Base-by-base conservation (phyloP, 2,797 vertebrate species). In the Anguilla marmorata region DNA sequence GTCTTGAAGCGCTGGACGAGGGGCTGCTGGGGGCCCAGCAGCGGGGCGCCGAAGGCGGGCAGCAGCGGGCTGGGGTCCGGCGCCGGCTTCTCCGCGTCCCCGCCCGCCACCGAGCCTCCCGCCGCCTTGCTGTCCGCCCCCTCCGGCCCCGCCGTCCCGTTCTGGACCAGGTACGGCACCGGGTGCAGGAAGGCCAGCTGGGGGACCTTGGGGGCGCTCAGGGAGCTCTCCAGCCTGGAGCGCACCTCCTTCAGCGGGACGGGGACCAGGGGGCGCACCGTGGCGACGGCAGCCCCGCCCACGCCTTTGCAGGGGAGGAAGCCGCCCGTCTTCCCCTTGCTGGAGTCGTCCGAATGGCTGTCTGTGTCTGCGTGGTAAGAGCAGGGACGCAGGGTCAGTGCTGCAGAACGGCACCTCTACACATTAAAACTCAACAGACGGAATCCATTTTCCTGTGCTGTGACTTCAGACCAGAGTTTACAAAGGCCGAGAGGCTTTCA, bases 291-390 rank as follows among this genome's bases (percentile, higher is more conserved):
- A 27, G 85, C 63, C 16, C 85, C 91, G 9, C 79, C 66, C 2
- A 79, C 87, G 0, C 69, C 69, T 84, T 88, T 91, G 0, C 52
- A 90, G 1, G 86, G 2, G 88, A 93, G 92, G 93, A 94, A 93
- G 88, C 60, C 0, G 58, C 83, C 92, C 0, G 91, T 69, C 11
- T 89, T 87, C 5, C 87, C 88, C 90, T 90, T 93, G 87, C 95
- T 94, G 79, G 95, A 97, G 91, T 98, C 97, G 85, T 98, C 98
- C n/a, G 97, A 98, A 93, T 97, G 97, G 94, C 97, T 98, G 94
- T 98, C 97, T 52, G 97, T 96, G 74, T 98, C 97, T 98, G n/a
- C 37, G 1, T 88, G 82, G n/a, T 52, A 30, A 85, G 50, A 86
- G 30, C n/a, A 30, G 12, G 12, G 69, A 74, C 30, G 14, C 7